Conservation (phyloP, 2,888 invertebrate species). For the Clanis bilineata region DNA sequence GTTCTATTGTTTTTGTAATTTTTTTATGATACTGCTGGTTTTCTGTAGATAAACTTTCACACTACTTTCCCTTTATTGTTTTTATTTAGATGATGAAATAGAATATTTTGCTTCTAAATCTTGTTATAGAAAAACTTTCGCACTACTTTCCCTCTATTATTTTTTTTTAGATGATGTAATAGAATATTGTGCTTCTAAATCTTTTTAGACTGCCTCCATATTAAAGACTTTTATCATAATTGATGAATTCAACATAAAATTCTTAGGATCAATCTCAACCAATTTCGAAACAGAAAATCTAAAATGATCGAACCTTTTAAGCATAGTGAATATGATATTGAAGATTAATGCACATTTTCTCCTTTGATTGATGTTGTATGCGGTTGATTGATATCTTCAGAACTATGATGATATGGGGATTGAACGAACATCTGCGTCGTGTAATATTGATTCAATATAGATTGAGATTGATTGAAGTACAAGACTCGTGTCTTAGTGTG, state of each 20-base stretch:
- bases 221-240: background rate
- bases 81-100: no score
- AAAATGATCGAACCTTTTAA: background rate
- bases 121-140: no score
- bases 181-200: no score
- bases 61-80: no score
- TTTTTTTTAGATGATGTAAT: no score
- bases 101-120: no score
- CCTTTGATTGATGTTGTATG: background rate
- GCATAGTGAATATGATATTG: constrained; percentile 4
- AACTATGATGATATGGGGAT: background rate
- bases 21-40: no score
- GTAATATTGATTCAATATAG: background rate
- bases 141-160: no score
- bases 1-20: no score
- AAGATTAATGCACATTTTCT: background rate
- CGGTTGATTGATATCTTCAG: constrained; percentile 14
- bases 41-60: no score
- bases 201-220: no score
- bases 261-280: background rate
- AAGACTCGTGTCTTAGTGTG: no score
- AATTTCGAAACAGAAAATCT: background rate
- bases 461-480: constrained; percentile 1
- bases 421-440: background rate
- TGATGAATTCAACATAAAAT: background rate